Percentiles rank a stretch among this genome's conserved stretches.
Conservation (phyloP, 2,113 vertebrate genomes). For the Narcine bancroftii region DNA sequence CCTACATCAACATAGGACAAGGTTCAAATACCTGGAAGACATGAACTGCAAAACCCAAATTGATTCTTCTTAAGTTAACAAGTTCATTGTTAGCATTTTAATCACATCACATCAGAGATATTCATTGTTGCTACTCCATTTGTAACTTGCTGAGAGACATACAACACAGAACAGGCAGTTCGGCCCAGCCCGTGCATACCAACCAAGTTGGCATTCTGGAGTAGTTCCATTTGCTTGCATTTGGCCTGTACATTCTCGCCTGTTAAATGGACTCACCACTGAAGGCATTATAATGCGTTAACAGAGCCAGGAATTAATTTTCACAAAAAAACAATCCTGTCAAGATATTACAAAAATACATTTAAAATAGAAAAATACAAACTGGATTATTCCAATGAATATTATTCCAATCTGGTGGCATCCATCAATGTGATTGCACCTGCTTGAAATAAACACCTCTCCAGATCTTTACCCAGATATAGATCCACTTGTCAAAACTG, state of each 20-base stretch:
- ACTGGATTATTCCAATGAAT: neutral
- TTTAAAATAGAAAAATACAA: slow-evolving; percentile 21
- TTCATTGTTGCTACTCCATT: neutral
- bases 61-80: neutral
- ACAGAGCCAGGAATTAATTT: neutral
- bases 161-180: too few relatives aligned
- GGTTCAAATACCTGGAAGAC: neutral
- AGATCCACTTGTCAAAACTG: neutral
- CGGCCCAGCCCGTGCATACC: too few relatives aligned
- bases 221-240: too few relatives aligned
- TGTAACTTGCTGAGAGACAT: too few relatives aligned
- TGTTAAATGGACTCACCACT: neutral
- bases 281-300: neutral
- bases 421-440: neutral
- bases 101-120: neutral
- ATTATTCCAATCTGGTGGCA: neutral
- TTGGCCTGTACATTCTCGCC: too few relatives aligned
- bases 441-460: neutral
- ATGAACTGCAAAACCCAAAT: neutral
- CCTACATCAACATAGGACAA: neutral
- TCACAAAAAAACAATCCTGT: neutral
- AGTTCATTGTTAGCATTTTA: neutral
- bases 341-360: slow-evolving; percentile 9
- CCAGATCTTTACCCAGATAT: neutral
- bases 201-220: too few relatives aligned